Percentiles rank a stretch among this genome's conserved stretches.
phyloP scores from a whole-genome alignment of 1,140 invertebrate genomes.

The Drosophila mojavensis region DNA sequence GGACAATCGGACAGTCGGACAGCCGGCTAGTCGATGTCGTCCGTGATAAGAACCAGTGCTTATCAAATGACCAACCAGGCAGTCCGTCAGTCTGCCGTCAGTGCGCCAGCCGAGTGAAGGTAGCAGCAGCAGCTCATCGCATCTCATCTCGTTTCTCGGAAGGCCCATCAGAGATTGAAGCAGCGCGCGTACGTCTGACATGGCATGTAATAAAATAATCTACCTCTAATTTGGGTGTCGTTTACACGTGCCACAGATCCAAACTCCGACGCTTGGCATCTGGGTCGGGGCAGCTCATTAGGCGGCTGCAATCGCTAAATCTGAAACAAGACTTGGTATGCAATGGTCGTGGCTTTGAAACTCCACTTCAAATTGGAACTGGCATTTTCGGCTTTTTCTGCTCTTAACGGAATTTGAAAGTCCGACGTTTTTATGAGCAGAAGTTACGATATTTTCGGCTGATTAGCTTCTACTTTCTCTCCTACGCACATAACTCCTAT shows the following conservation, averaged over 20 bases:
- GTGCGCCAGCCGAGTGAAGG: conserved; percentile 7
- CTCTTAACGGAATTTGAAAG: conserved; percentile 30
- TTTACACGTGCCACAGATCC: conserved; percentile 69
- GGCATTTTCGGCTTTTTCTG: conserved; percentile 24
- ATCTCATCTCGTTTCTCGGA: conserved; percentile 45
- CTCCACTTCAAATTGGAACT: conserved; percentile 1
- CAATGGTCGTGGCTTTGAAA: conserved; percentile 2
- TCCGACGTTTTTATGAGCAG: conserved; percentile 9
- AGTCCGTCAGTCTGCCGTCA: conserved; percentile 16
- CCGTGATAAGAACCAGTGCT: conserved; percentile 46
- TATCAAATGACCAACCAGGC: conserved; percentile 51
- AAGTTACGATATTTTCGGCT: conserved; percentile 21
- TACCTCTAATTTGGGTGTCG: conserved; percentile 77
- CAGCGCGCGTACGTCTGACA: conserved; percentile 24
- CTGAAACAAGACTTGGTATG: conserved; percentile 57
- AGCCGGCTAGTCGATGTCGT: conserved; percentile 8
- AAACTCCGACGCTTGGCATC: conserved; percentile 37
- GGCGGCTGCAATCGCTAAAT: conserved; percentile 47
- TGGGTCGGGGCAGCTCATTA: conserved; percentile 30
- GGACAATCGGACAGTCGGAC: not conserved
- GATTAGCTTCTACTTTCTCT: conserved; percentile 26
- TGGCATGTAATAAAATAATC: conserved; percentile 72
- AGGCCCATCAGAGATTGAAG: conserved; percentile 31
- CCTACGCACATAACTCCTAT: not conserved
- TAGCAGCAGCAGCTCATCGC: conserved; percentile 4